These are phyloP conservation scores for Hemistola chrysoprasaria DNA, from an alignment of 2,888 invertebrate genomes.

Conservation along the genomic window DNA sequence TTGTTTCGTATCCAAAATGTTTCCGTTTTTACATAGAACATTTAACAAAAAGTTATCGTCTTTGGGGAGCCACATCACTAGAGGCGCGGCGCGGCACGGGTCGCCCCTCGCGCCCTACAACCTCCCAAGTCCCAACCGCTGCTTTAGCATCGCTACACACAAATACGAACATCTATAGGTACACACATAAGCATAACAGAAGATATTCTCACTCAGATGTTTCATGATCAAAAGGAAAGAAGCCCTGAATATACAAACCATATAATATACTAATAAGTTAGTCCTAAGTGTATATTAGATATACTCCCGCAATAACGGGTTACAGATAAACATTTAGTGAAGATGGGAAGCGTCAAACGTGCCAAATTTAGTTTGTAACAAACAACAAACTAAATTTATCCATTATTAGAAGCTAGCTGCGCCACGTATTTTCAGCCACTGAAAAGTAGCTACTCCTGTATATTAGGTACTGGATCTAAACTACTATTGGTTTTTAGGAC, in stretches of 20 bases:
- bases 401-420: too few relatives aligned
- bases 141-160: conserved; percentile 28
- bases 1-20: neutral
- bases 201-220: conserved; percentile 25
- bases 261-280: too few relatives aligned
- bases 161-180: conserved; percentile 15
- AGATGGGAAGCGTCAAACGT: too few relatives aligned
- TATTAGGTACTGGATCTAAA: too few relatives aligned
- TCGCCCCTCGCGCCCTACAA: conserved; percentile 29
- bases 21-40: too few relatives aligned
- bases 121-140: conserved; percentile 19
- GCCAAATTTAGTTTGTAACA: too few relatives aligned
- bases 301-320: conserved; percentile 12
- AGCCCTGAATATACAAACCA: conserved; percentile 10
- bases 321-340: too few relatives aligned
- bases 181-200: conserved; percentile 12
- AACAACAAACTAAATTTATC: too few relatives aligned
- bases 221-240: conserved; percentile 26
- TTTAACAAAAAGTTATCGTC: neutral
- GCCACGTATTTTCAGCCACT: too few relatives aligned
- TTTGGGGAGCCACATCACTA: conserved; percentile 19
- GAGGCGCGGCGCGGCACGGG: conserved; percentile 16
- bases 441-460: too few relatives aligned
- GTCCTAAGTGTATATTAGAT: too few relatives aligned
- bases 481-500: too few relatives aligned